A percentile compares a stretch with the other conserved stretches of the same genome.
These are phyloP conservation scores for Melanostigma gelatinosum DNA, from an alignment of 2,113 vertebrate species.

Conservation along the genomic window DNA sequence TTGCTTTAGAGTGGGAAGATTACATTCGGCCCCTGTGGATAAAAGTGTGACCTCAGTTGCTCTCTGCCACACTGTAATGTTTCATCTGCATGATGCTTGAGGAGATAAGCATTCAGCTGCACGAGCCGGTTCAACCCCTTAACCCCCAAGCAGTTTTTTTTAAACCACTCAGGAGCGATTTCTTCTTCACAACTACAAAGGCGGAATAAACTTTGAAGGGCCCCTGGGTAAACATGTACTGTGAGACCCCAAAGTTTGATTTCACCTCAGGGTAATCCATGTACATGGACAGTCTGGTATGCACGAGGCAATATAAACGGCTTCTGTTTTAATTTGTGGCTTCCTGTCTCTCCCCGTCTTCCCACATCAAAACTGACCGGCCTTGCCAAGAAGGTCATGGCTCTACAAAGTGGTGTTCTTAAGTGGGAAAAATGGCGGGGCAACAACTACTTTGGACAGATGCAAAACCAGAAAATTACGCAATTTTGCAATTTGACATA, in stretches of 20 bases:
- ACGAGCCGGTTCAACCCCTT: neutral
- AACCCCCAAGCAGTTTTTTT: constrained; percentile 11
- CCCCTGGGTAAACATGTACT: neutral
- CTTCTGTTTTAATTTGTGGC: constrained; percentile 73
- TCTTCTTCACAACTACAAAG: neutral
- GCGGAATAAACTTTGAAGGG: neutral
- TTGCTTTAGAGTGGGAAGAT: constrained; percentile 15
- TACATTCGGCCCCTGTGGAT: constrained; percentile 7
- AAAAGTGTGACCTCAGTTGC: constrained; percentile 14
- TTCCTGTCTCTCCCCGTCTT: constrained; percentile 67
- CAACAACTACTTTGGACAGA: neutral
- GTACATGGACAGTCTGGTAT: constrained; percentile 63
- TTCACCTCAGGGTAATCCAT: constrained; percentile 48
- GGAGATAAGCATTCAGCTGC: constrained; percentile 20
- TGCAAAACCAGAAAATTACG: neutral
- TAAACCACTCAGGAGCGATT: neutral
- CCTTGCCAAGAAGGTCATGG: constrained; percentile 47
- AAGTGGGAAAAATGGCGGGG: neutral
- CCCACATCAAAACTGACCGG: constrained; percentile 66
- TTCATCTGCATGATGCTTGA: constrained; percentile 17
- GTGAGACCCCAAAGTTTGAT: neutral
- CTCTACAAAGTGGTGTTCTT: constrained; percentile 2
- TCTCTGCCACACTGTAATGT: constrained; percentile 1
- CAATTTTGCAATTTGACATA: neutral
- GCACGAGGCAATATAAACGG: constrained; percentile 59